phyloP scores from a whole-genome alignment of 2,888 invertebrate species.

The Syrphus vitripennis region DNA sequence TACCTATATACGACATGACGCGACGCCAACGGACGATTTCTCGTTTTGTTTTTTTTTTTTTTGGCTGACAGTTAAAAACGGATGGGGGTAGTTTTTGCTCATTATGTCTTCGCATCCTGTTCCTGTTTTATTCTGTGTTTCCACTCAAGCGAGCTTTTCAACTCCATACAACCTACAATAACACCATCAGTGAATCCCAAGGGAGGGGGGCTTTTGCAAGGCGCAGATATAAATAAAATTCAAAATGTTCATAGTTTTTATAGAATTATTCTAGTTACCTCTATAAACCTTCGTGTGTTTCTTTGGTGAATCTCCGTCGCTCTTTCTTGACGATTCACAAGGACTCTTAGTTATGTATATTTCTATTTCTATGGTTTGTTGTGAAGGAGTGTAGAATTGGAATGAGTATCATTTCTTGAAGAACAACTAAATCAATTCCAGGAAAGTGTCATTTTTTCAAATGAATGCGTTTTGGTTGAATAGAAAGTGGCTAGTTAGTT shows the following conservation, averaged over 20 bases:
- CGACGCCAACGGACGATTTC: not conserved
- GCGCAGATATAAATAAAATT: constrained; percentile 67
- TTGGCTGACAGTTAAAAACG: constrained; percentile 4
- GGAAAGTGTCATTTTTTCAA: constrained; percentile 69
- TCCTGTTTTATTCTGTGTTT: constrained; percentile 64
- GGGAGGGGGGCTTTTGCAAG: not conserved
- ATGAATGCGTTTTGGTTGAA: constrained; percentile 59
- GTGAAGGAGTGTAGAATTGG: not conserved
- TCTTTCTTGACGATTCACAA: constrained; percentile 11
- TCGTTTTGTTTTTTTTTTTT: too few relatives aligned
- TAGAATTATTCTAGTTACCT: too few relatives aligned
- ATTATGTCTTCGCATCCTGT: constrained; percentile 70
- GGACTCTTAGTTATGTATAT: not conserved
- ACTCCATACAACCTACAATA: not conserved
- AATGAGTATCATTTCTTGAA: constrained; percentile 19
- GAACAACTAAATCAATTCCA: constrained; percentile 69
- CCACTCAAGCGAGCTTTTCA: constrained; percentile 67
- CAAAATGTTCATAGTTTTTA: constrained; percentile 59
- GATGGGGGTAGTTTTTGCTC: constrained; percentile 64
- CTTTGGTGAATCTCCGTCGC: constrained; percentile 24
- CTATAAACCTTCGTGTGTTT: constrained; percentile 46
- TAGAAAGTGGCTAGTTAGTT: constrained; percentile 41
- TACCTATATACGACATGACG: not conserved
- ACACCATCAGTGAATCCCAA: not conserved
- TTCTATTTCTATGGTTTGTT: not conserved